Base-by-base conservation (phyloP, 2,888 invertebrate species). In the Drosophila multiciliata region DNA sequence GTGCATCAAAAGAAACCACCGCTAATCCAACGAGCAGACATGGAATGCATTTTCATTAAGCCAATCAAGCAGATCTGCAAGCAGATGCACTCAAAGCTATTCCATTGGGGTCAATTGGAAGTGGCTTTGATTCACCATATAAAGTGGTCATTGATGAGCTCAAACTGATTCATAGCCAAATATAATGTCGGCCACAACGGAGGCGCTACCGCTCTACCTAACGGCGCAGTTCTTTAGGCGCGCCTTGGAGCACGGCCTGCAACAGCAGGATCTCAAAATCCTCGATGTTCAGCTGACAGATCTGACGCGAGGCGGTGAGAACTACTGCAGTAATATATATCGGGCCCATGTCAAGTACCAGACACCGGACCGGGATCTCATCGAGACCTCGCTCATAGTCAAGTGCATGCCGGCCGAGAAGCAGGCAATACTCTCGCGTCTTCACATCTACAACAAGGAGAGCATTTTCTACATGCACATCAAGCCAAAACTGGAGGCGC, bases 381-480 rank as follows among this genome's bases (percentile, higher is more conserved):
- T 73, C 52, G 80, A 90, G 23, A 80, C 70, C 2, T 83, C 86
- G 1, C 62, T 92, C 32, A 86, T 82, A 45, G 83, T 92, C 4
- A 93, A 92, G 61, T 91, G 87, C 60, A 87, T 93, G 90, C 92
- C 92, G 4, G 80, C 83, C 40, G 87, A 90, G 35, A 94, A 94
- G 49, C 92, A 92, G 54, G 86, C 88, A 1, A 90, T 93, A 9
- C 89, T 93, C 64, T 93, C 83, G 72, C 93, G 93, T 2, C 69
- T 93, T 2, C 91, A 93, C 45, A 92, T 94, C 33, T 94, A 94
- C 73, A 91, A 90, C 53, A 94, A 93, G 76, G 94, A 94, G 82
- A 92, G 90, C 3, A 80, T 92, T 59, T 93, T 94, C 91, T 94
- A 83, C 66, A 80, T 90, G 83, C 91, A 91, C 70, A 92, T 93